These are phyloP conservation scores for Thalassarche chlororhynchos DNA, from an alignment of 2,113 vertebrate species.

Conservation along the genomic window DNA sequence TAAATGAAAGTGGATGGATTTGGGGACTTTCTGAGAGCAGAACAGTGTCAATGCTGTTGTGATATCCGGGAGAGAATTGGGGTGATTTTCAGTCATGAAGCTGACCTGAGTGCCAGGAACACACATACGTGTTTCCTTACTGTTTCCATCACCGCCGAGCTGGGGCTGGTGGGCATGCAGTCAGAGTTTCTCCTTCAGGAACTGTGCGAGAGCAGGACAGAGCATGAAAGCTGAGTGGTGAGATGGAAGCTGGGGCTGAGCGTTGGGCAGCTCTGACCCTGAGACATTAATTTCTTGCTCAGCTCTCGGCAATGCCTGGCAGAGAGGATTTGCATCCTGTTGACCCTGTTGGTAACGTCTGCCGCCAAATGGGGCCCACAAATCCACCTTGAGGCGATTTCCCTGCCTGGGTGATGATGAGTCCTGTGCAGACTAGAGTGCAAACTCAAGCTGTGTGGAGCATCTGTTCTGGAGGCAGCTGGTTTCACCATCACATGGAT, in stretches of 20 bases:
- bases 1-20: not conserved
- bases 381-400: not conserved
- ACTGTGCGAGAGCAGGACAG: not conserved
- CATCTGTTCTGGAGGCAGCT: not conserved
- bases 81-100: not conserved
- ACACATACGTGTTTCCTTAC: fast-evolving
- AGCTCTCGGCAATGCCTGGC: not conserved
- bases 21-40: not conserved
- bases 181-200: not conserved
- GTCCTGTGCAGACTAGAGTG: not conserved
- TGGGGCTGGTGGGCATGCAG: not conserved
- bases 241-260: not conserved
- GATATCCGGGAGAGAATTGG: not conserved
- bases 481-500: not conserved
- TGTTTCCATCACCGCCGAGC: not conserved
- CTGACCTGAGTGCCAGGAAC: not conserved
- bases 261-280: not conserved
- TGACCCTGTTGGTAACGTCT: not conserved
- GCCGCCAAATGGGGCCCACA: not conserved
- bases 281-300: not conserved
- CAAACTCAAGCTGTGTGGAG: not conserved
- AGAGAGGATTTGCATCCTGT: not conserved
- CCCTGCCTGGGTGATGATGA: not conserved
- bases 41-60: not conserved
- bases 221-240: fast-evolving